Evolutionary conservation across 1,140 invertebrate species (phyloP), one percentile per base, ranked within the genome.

Genomic region (Tachypleus tridentatus): DNA sequence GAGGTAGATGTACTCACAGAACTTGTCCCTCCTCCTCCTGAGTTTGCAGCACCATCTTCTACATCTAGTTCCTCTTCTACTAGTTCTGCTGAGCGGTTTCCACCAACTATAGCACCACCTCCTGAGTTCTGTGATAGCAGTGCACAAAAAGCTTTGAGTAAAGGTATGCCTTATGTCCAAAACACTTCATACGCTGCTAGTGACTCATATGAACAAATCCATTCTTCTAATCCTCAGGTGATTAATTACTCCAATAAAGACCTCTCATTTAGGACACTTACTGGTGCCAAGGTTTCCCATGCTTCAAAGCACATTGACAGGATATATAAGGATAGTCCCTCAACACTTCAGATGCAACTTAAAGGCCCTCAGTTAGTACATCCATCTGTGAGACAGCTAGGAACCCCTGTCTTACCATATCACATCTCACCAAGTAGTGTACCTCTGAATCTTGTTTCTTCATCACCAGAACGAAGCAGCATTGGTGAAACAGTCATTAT

Each of bases 261-360:
- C 29, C 29, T 29, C 29, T 29, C 29, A 29, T 29, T 29, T 29
- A 29, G 29, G 29, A 29, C 29, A 29, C 29, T 29, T 29, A 29
- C 29, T 29, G 29, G 29, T 29, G 29, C 29, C 29, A 29, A 29
- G 29, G 29, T 29, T 29, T 29, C 29, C 29, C 29, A 29, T 29
- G 29, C 29, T 29, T 29, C 29, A 29, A 29, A 29, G 29, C 29
- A 29, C 8, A 29, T 29, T 29, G 29, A 29, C 29, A 29, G 29
- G 29, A 29, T 29, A 29, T 29, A 29, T 29, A 29, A 29, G 29
- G 29, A 29, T 29, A 29, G 29, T 29, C 29, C 29, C 29, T 29
- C 29, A 29, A 29, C 29, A 29, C 29, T 29, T 29, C 29, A 47
- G 74, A 81, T 50, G 76, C 79, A 68, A 57, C 64, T 57, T 10